Base-by-base conservation (phyloP, 2,113 vertebrate species). In the Heliornis fulica region DNA sequence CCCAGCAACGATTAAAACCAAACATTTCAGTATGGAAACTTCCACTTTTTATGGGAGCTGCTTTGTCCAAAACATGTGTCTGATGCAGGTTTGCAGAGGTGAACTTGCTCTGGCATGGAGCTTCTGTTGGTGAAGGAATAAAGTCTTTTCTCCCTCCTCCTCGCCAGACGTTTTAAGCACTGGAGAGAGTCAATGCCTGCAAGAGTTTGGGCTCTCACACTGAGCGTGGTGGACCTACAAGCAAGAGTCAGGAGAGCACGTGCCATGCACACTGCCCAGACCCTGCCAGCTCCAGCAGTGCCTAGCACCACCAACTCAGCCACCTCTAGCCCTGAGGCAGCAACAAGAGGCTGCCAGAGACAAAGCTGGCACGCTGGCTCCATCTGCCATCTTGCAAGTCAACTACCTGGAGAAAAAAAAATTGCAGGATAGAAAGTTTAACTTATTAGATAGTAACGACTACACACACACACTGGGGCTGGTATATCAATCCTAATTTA, bases 401-500 rank as follows among this genome's bases (percentile, higher is more conserved):
- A 92, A 79, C 32, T 68, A 70, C 10, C 57, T 53, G 21, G 53
- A 50, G 5, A 10, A 75, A 74, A 88, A 75, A 68, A 69, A 48
- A 45, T 12, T 48, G 75, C 40, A 79, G 65, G 78, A 90, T 2
- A 89, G 53, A 87, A 34, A 61, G 29, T 86, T 90, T 68, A 21
- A 48, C 82, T 96, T 94, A 95, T 90, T 83, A 81, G 36, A 72
- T 36, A 64, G 64, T 69, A 87, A 95, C 0, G 4, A 59, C 38
- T 64, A 86, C 91, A 84, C 48, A 28, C 57, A 75, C 13, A 80
- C 38, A 65, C n/a, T n/a, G n/a, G n/a, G 68, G 31, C 53, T 93
- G 80, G 56, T 89, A 61, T 87, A 93, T 96, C 95, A 92, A 94
- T 96, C 80, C 88, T 93, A 93, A 96, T 93, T 95, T 93, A 87